Conservation (phyloP, 64 coral and sea anemone species). For the Pocillopora damicornis region DNA sequence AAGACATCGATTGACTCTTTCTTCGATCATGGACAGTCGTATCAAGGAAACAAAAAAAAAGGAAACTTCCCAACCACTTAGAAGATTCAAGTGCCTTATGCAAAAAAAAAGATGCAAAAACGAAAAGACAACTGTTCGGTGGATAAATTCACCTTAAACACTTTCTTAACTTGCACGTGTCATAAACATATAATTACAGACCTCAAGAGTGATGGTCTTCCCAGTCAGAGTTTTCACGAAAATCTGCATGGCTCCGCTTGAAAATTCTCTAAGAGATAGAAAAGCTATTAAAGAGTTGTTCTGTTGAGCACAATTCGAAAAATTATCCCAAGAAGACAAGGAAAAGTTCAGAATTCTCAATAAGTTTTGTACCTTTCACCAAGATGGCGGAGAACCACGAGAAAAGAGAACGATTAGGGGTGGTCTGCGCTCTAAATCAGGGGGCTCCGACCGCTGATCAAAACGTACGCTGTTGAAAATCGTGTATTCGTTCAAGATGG, state of each 20-base stretch:
- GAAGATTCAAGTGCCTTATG: no score
- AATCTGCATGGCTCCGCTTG: slow-evolving; percentile 94
- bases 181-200: background rate
- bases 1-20: no score
- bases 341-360: background rate
- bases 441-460: slow-evolving; percentile 20
- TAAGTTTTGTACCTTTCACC: background rate
- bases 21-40: no score
- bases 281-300: slow-evolving; percentile 6
- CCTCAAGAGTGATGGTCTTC: slow-evolving; percentile 99
- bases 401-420: slow-evolving; percentile 74
- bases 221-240: slow-evolving; percentile 99
- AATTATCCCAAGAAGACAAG: background rate
- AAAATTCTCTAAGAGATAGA: slow-evolving; percentile 63
- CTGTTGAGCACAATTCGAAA: background rate
- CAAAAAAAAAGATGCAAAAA: background rate
- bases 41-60: no score
- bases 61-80: no score
- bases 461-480: background rate
- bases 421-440: slow-evolving; percentile 5
- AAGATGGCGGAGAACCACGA: slow-evolving; percentile 92
- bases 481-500: background rate
- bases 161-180: slow-evolving; percentile 15
- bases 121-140: background rate
- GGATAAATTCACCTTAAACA: background rate